These are phyloP conservation scores for Chrysoperla carnea DNA, from an alignment of 1,140 invertebrate species.

Conservation along the genomic window DNA sequence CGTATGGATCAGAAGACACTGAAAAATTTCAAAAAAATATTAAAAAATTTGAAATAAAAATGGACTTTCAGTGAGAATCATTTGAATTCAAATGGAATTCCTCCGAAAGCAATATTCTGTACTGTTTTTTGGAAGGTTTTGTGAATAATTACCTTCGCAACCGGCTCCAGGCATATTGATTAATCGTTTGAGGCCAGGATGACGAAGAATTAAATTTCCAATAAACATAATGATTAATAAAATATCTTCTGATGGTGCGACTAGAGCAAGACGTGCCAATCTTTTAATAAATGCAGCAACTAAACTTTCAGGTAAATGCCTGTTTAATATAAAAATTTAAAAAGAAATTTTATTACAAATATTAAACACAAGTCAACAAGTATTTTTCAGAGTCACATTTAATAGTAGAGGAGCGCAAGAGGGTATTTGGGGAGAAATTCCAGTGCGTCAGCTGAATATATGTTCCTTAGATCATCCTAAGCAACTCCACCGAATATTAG, in stretches of 20 bases:
- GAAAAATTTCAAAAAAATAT: constrained; percentile 3
- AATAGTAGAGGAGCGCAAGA: neutral
- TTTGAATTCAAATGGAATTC: too few relatives aligned
- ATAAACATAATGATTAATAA: constrained; percentile 67
- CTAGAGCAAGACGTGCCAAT: constrained; percentile 60
- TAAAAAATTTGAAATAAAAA: neutral
- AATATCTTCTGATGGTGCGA: constrained; percentile 65
- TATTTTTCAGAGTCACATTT: neutral
- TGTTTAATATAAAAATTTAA: constrained; percentile 23
- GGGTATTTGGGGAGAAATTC: too few relatives aligned
- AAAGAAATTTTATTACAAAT: neutral
- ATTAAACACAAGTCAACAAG: neutral
- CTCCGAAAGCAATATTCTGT: too few relatives aligned
- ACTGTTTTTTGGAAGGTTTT: constrained; percentile 3
- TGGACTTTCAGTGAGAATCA: too few relatives aligned
- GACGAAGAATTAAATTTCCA: constrained; percentile 70
- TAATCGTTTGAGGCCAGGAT: constrained; percentile 65
- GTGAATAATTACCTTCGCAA: constrained; percentile 16
- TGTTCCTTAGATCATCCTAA: too few relatives aligned
- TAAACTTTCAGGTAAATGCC: constrained; percentile 77
- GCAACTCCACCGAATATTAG: too few relatives aligned
- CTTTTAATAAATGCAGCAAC: constrained; percentile 90
- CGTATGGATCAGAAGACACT: constrained; percentile 59
- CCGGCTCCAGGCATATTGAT: constrained; percentile 37
- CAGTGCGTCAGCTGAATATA: too few relatives aligned